A percentile compares a stretch with the other conserved stretches of the same genome.
Evolutionary conservation across 2,797 vertebrate genomes (phyloP).

Genomic region (Acridotheres tristis): DNA sequence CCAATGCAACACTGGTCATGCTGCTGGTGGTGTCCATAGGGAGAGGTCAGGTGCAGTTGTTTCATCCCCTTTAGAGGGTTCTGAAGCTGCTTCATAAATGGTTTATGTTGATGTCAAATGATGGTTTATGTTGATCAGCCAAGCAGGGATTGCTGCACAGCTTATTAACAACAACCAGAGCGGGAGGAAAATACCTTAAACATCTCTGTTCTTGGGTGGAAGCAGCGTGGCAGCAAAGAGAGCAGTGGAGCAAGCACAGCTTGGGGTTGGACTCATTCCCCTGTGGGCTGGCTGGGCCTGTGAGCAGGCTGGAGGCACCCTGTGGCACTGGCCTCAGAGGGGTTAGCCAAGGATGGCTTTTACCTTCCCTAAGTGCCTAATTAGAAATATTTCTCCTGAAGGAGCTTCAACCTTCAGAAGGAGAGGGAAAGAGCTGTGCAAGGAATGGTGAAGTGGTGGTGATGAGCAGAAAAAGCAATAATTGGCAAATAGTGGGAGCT

Average conservation of each 20-base stretch:
- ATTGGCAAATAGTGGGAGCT: neutral
- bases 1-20: neutral
- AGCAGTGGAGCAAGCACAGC: neutral
- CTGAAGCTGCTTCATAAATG: neutral
- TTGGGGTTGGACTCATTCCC: neutral
- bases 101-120: neutral
- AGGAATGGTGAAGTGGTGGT: neutral
- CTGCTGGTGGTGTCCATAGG: neutral
- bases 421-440: neutral
- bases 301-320: neutral
- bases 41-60: neutral
- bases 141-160: constrained; percentile 4
- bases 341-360: neutral
- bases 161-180: neutral
- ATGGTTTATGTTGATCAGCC: neutral
- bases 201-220: neutral
- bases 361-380: neutral
- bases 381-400: neutral
- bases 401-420: neutral
- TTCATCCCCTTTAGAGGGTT: neutral
- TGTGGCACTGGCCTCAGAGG: neutral
- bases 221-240: neutral
- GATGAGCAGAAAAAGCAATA: neutral
- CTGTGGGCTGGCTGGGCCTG: neutral
- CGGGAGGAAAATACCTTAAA: neutral